Base-by-base conservation (phyloP, 1,140 invertebrate species). In the Pygmarrhopalites habei region DNA sequence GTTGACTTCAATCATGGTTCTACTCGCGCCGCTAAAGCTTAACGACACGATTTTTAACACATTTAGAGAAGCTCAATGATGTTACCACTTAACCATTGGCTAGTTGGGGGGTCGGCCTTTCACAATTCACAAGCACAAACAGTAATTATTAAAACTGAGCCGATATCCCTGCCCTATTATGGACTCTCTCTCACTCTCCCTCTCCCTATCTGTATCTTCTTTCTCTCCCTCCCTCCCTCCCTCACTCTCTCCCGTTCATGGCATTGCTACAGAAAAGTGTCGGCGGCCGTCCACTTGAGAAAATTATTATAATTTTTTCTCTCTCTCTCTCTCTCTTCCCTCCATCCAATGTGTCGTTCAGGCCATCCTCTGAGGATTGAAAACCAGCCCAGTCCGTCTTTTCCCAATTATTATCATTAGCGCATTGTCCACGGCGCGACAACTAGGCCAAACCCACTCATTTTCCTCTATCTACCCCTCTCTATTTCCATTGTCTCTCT, bases 21-120 rank as follows among this genome's bases (percentile, higher is more conserved):
- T 51, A 26, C 56, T 66, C 60, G 46, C 53, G 53, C 59, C 64
- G 43, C 59, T 61, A 49, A 61, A 30, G 32, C 59, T 52, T 57
- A 61, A 66, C 59, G 64, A 66, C 64, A 66, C 58, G 32, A 66
- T 66, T 65, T 66, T 62, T 66, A 66, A 66, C 64, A 66, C 64
- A 47, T 62, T 61, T 61, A 62, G 57, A 29, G 62, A 58, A 39
- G 57, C 55, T 43, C 60, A 65, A 60, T 65, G 64, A 65, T 58
- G 58, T 60, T 60, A 29, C 58, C 29, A 65, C 64, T 65, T 65
- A 65, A 65, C 58, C 44, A 61, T 60, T 65, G 58, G 52, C 64
- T 60, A 57, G 49, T 60, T 65, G 64, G 64, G 64, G 61, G 64
- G 64, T 65, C 64, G 58, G 30, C 41, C n/a, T 60, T 26, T 56